These are phyloP conservation scores for Borostomias antarcticus DNA, from an alignment of 2,797 vertebrate species.

Conservation along the genomic window DNA sequence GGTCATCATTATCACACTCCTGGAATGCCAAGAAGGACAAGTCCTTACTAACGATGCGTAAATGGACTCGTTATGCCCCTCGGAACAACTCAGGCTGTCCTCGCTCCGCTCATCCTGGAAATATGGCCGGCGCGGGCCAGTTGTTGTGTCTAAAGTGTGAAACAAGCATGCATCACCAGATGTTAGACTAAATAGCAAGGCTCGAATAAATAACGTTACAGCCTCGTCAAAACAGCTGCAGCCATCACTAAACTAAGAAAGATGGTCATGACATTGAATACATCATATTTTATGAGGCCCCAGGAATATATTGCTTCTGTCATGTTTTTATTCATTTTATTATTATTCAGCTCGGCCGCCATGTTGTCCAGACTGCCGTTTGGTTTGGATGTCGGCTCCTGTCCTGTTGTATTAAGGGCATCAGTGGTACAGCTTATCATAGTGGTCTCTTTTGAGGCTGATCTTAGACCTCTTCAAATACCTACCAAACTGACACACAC, in stretches of 20 bases:
- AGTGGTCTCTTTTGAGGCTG: background rate
- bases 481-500: background rate
- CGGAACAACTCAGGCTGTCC: conserved; percentile 45
- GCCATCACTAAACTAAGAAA: conserved; percentile 30
- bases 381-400: background rate
- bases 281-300: background rate
- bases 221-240: conserved; percentile 64
- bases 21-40: conserved; percentile 36
- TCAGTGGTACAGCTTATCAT: background rate
- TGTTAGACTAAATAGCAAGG: conserved; percentile 53
- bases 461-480: background rate
- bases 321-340: background rate
- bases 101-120: conserved; percentile 50
- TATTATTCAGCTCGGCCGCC: conserved; percentile 14
- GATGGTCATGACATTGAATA: conserved; percentile 9
- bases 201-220: conserved; percentile 57
- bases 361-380: background rate
- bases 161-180: conserved; percentile 63
- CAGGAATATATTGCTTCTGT: background rate
- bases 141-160: conserved; percentile 56
- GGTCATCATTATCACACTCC: conserved; percentile 13
- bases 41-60: conserved; percentile 25
- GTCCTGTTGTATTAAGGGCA: background rate
- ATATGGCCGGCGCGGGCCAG: conserved; percentile 49
- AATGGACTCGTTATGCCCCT: conserved; percentile 25